phyloP scores from a whole-genome alignment of 2,113 vertebrate species.

The Sciurus niger region DNA sequence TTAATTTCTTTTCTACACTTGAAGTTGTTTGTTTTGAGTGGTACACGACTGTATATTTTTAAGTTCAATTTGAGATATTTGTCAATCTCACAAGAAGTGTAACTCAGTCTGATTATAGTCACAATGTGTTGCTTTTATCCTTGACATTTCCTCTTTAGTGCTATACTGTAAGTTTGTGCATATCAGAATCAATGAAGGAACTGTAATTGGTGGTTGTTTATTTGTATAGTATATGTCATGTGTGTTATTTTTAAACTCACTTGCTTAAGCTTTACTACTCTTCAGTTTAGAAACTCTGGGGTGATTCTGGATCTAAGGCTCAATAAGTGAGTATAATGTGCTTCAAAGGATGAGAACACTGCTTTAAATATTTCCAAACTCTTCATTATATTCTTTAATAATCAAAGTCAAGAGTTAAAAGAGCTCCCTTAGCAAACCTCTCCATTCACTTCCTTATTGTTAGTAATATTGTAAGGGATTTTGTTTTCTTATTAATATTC shows the following conservation, averaged over 20 bases:
- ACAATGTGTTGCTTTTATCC: background rate
- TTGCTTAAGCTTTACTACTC: background rate
- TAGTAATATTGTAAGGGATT: background rate
- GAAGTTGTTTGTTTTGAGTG: background rate
- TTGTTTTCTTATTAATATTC: background rate
- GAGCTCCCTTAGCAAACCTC: background rate
- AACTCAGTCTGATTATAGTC: background rate
- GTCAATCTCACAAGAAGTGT: background rate
- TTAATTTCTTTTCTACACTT: background rate
- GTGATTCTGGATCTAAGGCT: background rate
- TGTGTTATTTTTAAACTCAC: conserved; percentile 9
- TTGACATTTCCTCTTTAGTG: background rate
- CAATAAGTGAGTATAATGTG: background rate
- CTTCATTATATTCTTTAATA: background rate
- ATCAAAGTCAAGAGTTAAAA: conserved; percentile 7
- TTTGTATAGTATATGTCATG: background rate
- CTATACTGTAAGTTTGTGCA: background rate
- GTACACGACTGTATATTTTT: background rate
- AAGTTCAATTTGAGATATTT: background rate
- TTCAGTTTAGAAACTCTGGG: background rate
- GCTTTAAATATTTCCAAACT: conserved; percentile 9
- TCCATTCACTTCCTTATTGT: background rate
- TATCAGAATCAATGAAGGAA: background rate
- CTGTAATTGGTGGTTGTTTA: background rate
- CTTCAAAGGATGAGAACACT: background rate